Base-by-base conservation (phyloP, 2,113 vertebrate genomes). In the Atlantisia rogersi region DNA sequence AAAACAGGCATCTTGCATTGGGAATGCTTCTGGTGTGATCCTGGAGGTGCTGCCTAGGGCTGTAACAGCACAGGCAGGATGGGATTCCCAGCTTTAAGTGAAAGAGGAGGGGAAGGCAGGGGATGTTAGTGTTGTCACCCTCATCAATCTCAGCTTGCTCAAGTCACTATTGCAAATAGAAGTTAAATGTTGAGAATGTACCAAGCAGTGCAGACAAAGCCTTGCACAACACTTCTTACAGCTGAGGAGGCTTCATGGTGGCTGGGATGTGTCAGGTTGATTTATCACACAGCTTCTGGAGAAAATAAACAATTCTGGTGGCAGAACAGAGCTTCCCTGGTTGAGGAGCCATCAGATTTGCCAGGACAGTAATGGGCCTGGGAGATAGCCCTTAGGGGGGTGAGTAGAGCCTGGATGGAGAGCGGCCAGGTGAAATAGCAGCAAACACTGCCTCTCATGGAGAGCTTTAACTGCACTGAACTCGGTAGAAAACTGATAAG, bases 221-320 rank as follows among this genome's bases (percentile, higher is more conserved):
- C 84, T 73, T 9, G 15, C 35, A 2, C 81, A 6, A 1, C 9
- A 2, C 73, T 24, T 13, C 65, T 32, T 44, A 2, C 63, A 15
- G 95, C 92, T 11, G 73, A 76, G 87, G 74, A 79, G 70, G 74
- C 74, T 89, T 46, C 25, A 8, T 56, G 50, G 86, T 3, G 15
- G 60, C 81, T 82, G 4, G 50, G 69, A 50, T 12, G 67, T 93
- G 97, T 94, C 97, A 97, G 93, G 44, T 28, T 97, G 94, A 97
- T 97, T 93, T 83, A 97, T 97, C 94, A 67, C 79, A 35, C 46
- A 12, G 84, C 82, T 81, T 2, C 75, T 53, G 79, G 35, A 68
- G 93, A 78, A 93, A 97, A 95, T 37, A 71, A 94, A 92, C 94
- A 74, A 0, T 64, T 70, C 81, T 60, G 94, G 81, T 88, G 91